Conservation (phyloP, 2,888 invertebrate genomes). For the Lepidochrysops patricia region DNA sequence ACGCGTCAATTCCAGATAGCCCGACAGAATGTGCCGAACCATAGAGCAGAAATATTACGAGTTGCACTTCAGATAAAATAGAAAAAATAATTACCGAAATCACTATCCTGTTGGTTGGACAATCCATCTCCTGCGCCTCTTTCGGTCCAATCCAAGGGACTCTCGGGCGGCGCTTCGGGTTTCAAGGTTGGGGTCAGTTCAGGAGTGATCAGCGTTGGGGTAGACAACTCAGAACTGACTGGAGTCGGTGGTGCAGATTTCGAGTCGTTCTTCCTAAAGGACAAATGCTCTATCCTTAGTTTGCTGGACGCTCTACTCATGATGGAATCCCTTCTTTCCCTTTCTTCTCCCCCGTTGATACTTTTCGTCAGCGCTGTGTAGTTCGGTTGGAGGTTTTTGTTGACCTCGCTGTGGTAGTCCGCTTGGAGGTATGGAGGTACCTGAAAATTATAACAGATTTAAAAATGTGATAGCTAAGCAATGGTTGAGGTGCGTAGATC, state of each 20-base stretch:
- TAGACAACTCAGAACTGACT: conserved; percentile 35
- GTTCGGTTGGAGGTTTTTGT: conserved; percentile 64
- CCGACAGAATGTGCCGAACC: no score
- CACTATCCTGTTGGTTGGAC: conserved; percentile 90
- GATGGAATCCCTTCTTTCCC: conserved; percentile 58
- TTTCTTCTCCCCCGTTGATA: conserved; percentile 51
- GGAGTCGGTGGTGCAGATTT: conserved; percentile 54
- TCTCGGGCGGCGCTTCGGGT: conserved; percentile 50
- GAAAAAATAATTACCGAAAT: conserved; percentile 78
- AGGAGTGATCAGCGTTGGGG: conserved; percentile 32
- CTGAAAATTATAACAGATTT: no score
- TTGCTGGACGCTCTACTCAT: conserved; percentile 66
- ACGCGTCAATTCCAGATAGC: no score
- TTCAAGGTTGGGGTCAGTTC: conserved; percentile 31
- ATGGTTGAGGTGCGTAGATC: no score
- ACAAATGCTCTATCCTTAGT: conserved; percentile 59
- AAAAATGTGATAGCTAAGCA: no score
- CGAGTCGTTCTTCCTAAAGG: conserved; percentile 50
- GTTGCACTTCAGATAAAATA: neutral
- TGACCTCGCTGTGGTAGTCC: conserved; percentile 72
- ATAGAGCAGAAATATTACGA: no score
- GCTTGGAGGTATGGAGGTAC: conserved; percentile 85
- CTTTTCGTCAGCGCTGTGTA: conserved; percentile 59
- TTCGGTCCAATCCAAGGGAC: conserved; percentile 80
- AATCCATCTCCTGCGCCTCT: conserved; percentile 88